phyloP scores from a whole-genome alignment of 2,888 invertebrate species.

The Drosophila mimica region DNA sequence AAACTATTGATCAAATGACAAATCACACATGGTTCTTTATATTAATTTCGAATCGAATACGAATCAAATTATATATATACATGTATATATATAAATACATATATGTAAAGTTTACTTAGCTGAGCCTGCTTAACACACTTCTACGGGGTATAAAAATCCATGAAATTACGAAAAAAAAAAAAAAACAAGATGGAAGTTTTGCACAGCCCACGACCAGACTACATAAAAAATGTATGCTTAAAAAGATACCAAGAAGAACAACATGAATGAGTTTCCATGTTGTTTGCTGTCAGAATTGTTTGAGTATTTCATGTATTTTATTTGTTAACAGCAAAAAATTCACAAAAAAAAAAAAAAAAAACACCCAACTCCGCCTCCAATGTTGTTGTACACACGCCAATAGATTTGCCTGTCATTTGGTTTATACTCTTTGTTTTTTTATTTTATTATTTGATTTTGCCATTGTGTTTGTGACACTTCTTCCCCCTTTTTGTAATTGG shows the following conservation, averaged over 20 bases:
- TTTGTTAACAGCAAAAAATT: conserved; percentile 48
- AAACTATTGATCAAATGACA: not conserved
- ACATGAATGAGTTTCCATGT: conserved; percentile 28
- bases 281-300: conserved; percentile 45
- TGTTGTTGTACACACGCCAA: conserved; percentile 21
- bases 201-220: conserved; percentile 21
- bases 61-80: too few relatives aligned
- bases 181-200: not conserved
- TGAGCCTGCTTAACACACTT: not conserved
- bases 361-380: not conserved
- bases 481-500: conserved; percentile 57
- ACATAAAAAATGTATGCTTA: conserved; percentile 13
- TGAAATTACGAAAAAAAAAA: not conserved
- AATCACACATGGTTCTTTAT: not conserved
- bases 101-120: too few relatives aligned
- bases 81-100: not conserved
- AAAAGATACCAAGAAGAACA: conserved; percentile 16
- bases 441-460: conserved; percentile 18
- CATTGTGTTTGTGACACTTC: conserved; percentile 37
- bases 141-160: not conserved
- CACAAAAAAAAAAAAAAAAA: not conserved
- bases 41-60: not conserved
- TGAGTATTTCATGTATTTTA: conserved; percentile 43
- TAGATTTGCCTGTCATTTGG: conserved; percentile 53
- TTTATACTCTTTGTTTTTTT: conserved; percentile 22